phyloP scores from a whole-genome alignment of 2,797 vertebrate genomes.

The Cirrhinus molitorella region DNA sequence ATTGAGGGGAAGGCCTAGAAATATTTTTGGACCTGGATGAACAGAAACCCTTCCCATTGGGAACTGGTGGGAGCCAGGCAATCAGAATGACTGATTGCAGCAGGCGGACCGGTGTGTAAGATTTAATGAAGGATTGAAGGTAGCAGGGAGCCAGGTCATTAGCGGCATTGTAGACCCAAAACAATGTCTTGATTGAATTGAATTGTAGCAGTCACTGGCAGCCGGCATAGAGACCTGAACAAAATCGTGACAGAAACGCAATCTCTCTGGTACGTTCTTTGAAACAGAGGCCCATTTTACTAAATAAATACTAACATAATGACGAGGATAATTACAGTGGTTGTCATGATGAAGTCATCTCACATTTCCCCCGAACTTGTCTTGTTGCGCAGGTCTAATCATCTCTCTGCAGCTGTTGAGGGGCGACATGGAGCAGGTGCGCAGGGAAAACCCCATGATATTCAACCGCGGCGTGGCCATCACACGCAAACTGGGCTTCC shows the following conservation, averaged over 20 bases:
- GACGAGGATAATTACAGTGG: constrained; percentile 9
- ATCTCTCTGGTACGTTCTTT: neutral
- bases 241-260: neutral
- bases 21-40: constrained; percentile 11
- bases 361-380: neutral
- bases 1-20: constrained; percentile 25
- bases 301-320: constrained; percentile 4
- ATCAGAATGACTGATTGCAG: constrained; percentile 45
- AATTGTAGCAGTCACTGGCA: constrained; percentile 36
- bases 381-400: constrained; percentile 84
- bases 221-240: neutral
- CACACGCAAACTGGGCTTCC: constrained; percentile 96
- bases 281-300: constrained; percentile 6
- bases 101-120: constrained; percentile 5
- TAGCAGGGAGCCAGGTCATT: constrained; percentile 34
- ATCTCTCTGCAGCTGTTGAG: constrained; percentile 96
- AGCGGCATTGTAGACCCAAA: constrained; percentile 38
- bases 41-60: constrained; percentile 35
- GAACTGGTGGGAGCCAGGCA: constrained; percentile 23
- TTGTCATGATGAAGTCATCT: constrained; percentile 5
- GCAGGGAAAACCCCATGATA: constrained; percentile 94
- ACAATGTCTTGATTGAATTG: constrained; percentile 43
- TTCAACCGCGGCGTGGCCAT: constrained; percentile 95
- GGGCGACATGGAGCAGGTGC: constrained; percentile 96
- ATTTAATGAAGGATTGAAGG: constrained; percentile 46